These are phyloP conservation scores for Lochmaea crataegi DNA, from an alignment of 2,888 invertebrate genomes.

Conservation along the genomic window DNA sequence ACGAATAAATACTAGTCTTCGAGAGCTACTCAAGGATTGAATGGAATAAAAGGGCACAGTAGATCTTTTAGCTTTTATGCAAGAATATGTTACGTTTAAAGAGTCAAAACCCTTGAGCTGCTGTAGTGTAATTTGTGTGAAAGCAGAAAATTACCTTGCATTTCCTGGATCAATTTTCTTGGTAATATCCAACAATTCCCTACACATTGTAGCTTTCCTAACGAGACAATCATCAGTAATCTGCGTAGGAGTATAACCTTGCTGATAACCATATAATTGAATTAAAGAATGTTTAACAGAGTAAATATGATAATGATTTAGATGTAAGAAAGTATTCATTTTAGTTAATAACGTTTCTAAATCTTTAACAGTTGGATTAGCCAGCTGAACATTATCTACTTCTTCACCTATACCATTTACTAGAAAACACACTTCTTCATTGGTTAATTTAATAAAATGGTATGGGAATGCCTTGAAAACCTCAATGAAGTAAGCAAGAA, in stretches of 20 bases:
- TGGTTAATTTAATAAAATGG: conserved; percentile 72
- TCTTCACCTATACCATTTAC: conserved; percentile 75
- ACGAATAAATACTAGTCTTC: no score
- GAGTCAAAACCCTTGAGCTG: no score
- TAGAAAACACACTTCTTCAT: conserved; percentile 61
- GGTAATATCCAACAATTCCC: conserved; percentile 71
- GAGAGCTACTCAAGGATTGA: no score
- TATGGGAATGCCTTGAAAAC: no score
- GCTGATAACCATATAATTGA: conserved; percentile 79
- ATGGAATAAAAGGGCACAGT: no score
- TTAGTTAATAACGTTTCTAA: conserved; percentile 75
- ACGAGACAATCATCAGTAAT: conserved; percentile 70
- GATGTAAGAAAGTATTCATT: conserved; percentile 73
- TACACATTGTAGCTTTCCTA: conserved; percentile 74
- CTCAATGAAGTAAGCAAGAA: no score
- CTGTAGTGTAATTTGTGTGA: no score
- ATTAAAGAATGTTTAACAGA: conserved; percentile 77
- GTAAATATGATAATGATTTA: conserved; percentile 74
- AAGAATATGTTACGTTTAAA: no score
- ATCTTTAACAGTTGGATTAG: conserved; percentile 67
- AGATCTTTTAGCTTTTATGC: no score
- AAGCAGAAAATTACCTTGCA: conserved; percentile 63
- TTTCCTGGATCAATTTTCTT: conserved; percentile 76
- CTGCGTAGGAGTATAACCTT: conserved; percentile 64
- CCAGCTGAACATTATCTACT: conserved; percentile 73